Conservation (phyloP, 2,888 invertebrate genomes). For the Phyto melanocephala region DNA sequence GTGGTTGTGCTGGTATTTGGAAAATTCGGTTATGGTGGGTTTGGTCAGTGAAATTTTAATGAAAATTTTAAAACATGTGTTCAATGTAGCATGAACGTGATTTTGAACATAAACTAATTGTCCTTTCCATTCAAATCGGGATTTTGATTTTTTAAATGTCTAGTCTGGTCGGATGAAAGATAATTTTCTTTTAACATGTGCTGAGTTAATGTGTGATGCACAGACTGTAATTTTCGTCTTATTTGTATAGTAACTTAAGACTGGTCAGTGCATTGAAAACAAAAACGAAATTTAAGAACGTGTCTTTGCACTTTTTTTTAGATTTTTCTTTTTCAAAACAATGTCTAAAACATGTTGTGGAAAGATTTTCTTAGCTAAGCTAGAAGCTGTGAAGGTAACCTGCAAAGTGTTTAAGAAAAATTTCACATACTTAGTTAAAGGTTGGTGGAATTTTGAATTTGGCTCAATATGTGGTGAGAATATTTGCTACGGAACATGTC, state of each 20-base stretch:
- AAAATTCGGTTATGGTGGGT: conserved; percentile 7
- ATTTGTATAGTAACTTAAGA: conserved; percentile 2
- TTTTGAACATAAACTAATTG: background rate
- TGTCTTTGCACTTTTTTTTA: background rate
- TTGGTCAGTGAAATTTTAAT: conserved; percentile 23
- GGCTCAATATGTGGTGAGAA: background rate
- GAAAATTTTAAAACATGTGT: conserved; percentile 15
- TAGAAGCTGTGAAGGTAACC: background rate
- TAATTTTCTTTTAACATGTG: conserved; percentile 27
- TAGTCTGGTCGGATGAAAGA: background rate
- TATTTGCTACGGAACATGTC: background rate
- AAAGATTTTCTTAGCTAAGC: conserved; percentile 10
- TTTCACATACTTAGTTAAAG: background rate
- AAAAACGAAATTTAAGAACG: background rate
- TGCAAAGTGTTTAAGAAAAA: background rate
- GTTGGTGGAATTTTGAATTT: background rate
- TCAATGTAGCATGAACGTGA: conserved; percentile 13
- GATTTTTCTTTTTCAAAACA: background rate
- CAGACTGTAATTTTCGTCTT: background rate
- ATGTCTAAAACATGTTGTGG: background rate
- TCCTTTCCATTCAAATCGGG: background rate
- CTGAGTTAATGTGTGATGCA: background rate
- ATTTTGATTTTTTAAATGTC: conserved; percentile 5
- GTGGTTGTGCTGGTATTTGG: background rate
- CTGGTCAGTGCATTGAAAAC: conserved; percentile 1